phyloP scores from a whole-genome alignment of 2,888 invertebrate species.

The Lasioglossum oenotherae region DNA sequence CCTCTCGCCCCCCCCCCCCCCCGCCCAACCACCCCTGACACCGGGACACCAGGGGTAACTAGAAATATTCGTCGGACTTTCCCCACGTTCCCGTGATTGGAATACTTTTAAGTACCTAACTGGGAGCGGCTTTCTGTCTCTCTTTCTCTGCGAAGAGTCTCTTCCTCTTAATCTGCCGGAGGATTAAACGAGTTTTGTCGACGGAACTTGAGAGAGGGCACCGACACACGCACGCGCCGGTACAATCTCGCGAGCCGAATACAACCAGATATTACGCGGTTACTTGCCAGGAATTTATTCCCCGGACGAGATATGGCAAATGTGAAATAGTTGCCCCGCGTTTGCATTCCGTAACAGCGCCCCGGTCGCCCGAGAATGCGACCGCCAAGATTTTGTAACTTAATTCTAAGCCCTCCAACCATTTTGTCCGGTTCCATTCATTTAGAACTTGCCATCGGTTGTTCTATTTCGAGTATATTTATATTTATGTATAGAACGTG shows the following conservation, averaged over 20 bases:
- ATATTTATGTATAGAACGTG: not conserved
- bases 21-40: conserved; percentile 25
- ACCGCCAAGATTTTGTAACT: conserved; percentile 4
- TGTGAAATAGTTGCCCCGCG: conserved; percentile 1
- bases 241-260: conserved; percentile 23
- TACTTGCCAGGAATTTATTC: conserved; percentile 42
- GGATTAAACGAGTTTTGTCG: conserved; percentile 78
- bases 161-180: conserved; percentile 74
- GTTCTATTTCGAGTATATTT: not conserved
- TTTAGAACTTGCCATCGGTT: not conserved
- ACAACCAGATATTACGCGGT: conserved; percentile 36
- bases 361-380: not conserved
- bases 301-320: conserved; percentile 7
- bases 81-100: conserved; percentile 74
- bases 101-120: conserved; percentile 76
- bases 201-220: conserved; percentile 67
- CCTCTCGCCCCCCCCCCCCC: conserved; percentile 7
- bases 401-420: not conserved
- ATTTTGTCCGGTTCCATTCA: not conserved
- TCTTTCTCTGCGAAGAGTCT: conserved; percentile 52
- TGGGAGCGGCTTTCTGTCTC: conserved; percentile 48
- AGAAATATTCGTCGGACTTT: conserved; percentile 72
- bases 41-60: conserved; percentile 45
- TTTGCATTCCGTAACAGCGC: conserved; percentile 5
- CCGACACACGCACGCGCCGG: conserved; percentile 27